Conservation (phyloP, 2,888 invertebrate species). For the Capitulum mitella region DNA sequence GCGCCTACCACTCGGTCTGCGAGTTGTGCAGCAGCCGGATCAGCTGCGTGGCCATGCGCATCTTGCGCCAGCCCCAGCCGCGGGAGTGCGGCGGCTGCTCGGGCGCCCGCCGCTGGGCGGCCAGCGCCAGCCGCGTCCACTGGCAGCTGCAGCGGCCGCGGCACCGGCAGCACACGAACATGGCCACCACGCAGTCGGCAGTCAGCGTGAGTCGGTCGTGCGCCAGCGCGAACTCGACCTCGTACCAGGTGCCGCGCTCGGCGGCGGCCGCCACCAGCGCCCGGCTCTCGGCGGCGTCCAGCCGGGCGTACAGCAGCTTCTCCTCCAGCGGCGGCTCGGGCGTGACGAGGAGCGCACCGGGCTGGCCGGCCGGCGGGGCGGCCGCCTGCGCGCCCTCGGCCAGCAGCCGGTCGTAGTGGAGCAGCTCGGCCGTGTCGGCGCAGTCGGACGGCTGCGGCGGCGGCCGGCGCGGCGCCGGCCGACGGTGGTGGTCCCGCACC, state of each 20-base stretch:
- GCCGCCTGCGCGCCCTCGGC: background rate
- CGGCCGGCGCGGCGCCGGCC: background rate
- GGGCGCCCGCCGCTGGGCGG: background rate
- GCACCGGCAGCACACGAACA: constrained; percentile 2
- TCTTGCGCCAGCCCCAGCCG: constrained; percentile 3
- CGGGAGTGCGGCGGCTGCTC: background rate
- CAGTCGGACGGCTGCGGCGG: background rate
- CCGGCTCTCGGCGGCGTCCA: background rate
- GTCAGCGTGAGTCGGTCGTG: background rate
- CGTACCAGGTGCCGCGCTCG: constrained; percentile 8
- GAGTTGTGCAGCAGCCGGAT: constrained; percentile 5
- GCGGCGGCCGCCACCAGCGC: background rate
- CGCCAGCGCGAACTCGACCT: constrained; percentile 15
- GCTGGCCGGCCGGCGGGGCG: background rate
- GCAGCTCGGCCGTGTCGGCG: background rate
- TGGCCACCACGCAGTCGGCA: constrained; percentile 11
- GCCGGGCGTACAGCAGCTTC: background rate
- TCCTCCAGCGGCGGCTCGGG: background rate
- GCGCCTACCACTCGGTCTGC: background rate
- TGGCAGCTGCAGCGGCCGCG: background rate
- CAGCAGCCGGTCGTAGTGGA: background rate
- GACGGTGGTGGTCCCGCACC: background rate
- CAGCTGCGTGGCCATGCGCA: background rate
- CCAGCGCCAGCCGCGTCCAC: constrained; percentile 11
- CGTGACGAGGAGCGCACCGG: background rate